A percentile compares a stretch with the other conserved stretches of the same genome.
Conservation (phyloP, 64 coral and sea anemone genomes). For the Dendrophyllia cribrosa region DNA sequence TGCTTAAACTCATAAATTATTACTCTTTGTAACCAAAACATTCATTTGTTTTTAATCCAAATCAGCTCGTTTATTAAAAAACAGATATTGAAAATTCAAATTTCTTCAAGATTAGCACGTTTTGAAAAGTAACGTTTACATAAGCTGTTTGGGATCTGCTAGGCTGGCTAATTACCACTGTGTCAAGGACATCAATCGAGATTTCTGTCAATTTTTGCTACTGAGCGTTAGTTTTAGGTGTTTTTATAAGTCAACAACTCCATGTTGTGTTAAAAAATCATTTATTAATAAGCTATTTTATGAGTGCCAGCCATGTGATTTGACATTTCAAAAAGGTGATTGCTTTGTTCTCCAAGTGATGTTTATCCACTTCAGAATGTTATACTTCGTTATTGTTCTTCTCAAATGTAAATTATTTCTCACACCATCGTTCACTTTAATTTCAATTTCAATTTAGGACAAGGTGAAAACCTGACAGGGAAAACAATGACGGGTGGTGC, state of each 20-base stretch:
- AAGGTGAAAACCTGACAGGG: background rate
- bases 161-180: background rate
- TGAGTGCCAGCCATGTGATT: background rate
- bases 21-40: background rate
- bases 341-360: background rate
- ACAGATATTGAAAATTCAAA: constrained; percentile 6
- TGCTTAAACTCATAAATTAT: background rate
- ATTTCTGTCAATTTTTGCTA: background rate
- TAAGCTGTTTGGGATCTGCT: background rate
- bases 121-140: background rate
- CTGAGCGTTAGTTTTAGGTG: background rate
- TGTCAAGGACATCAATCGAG: background rate
- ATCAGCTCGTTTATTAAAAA: background rate
- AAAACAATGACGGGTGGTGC: background rate
- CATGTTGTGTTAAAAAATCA: constrained; percentile 4
- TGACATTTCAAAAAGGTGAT: constrained; percentile 4
- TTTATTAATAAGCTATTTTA: constrained; percentile 11
- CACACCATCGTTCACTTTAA: background rate
- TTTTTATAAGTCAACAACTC: background rate
- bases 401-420: background rate
- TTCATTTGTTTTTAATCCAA: constrained; percentile 7
- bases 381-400: background rate
- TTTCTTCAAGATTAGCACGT: background rate
- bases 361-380: background rate
- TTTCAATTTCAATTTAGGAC: background rate